Base-by-base conservation (phyloP, 2,113 vertebrate species). In the Ptychochromis oligacanthus region DNA sequence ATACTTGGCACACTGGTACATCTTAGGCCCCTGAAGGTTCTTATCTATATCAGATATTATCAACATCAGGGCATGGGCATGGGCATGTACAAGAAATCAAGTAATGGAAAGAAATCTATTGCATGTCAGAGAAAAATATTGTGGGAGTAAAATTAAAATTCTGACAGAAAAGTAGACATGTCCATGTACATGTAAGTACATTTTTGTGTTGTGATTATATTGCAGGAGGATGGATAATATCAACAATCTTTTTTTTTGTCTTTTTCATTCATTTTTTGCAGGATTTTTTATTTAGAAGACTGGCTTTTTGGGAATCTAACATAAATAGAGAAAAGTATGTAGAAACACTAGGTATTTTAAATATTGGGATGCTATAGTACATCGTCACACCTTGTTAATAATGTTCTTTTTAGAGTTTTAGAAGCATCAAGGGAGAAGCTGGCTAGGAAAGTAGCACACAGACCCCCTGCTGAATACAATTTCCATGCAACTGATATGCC, bases 401-500 rank as follows among this genome's bases (percentile, higher is more conserved):
- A 70, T 67, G 38, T 38, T 81, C 24, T 62, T 24, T 70, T 49
- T 6, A 14, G 57, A 31, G 22, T 56, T 43, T 84, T 38, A n/a
- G 28, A 52, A 79, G 22, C 13, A 36, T 57, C 20, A 14, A 75
- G 36, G 22, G 15, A 34, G 10, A 38, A 70, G 46, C 60, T 55
- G 4, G 62, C 54, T 77, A n/a, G 38, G 46, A 12, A 43, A 43
- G 55, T 55, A 46, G 36, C 24, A 76, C 57, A 79, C 62, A 86
- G 65, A 26, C 3, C 64, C 22, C 62, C 82, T 34, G 26, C 79
- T 82, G 46, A 46, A 78, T 22, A 49, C 20, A 70, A 26, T 79
- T 75, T 75, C 36, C 85, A 57, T 87, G 54, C 59, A 43, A 77
- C 85, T 67, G 61, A 91, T 88, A 78, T 57, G 77, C 59, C 78